Percentiles rank a stretch among this genome's conserved stretches.
These are phyloP conservation scores for Microtus montanus DNA, from an alignment of 2,113 vertebrate species.

Conservation along the genomic window DNA sequence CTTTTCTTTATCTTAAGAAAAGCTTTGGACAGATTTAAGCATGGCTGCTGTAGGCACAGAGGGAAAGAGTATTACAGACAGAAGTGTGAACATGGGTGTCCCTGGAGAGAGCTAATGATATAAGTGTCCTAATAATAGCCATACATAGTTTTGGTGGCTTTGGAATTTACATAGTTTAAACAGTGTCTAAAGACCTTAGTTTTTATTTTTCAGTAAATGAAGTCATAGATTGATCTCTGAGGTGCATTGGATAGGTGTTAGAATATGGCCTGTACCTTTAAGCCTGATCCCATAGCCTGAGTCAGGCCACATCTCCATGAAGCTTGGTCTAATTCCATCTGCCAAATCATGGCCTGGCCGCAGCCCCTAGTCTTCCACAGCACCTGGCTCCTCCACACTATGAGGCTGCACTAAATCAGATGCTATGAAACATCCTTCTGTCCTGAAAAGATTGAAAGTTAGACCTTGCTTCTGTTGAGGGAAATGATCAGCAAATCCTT, in stretches of 20 bases:
- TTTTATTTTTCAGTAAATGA: not conserved
- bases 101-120: not conserved
- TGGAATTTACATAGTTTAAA: not conserved
- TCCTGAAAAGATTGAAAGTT: not conserved
- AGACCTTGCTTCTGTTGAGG: not conserved
- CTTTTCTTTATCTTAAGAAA: not conserved
- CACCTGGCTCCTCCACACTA: not conserved
- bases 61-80: not conserved
- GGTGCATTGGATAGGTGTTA: not conserved
- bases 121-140: not conserved
- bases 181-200: not conserved
- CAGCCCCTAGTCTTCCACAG: not conserved
- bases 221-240: not conserved
- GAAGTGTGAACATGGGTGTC: not conserved
- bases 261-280: not conserved
- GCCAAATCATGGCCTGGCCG: not conserved
- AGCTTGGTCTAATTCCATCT: not conserved
- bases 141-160: not conserved
- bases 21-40: not conserved
- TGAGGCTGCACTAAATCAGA: not conserved
- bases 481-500: not conserved
- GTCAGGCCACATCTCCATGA: not conserved
- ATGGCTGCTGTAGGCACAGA: not conserved
- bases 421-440: not conserved
- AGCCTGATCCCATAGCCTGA: not conserved